Conservation (phyloP, 2,113 vertebrate genomes). For the Cettia cetti region DNA sequence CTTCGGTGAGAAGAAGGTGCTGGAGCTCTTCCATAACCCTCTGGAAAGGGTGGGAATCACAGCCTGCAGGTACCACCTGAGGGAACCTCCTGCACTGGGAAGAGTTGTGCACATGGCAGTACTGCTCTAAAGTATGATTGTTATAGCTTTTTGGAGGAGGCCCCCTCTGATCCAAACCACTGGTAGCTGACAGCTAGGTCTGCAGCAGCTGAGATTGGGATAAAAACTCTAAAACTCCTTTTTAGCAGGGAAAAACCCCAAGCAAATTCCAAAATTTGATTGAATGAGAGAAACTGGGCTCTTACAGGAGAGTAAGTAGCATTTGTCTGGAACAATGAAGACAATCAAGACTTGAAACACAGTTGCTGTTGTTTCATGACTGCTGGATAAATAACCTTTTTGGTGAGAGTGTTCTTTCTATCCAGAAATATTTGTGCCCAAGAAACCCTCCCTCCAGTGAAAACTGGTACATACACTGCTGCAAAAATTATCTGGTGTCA, state of each 20-base stretch:
- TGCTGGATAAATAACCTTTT: neutral
- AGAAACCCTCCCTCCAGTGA: neutral
- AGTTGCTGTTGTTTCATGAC: neutral
- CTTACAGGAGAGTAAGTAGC: neutral
- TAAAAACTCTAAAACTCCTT: neutral
- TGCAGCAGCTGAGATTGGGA: neutral
- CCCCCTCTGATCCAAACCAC: neutral
- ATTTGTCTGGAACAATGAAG: neutral
- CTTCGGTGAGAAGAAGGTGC: neutral
- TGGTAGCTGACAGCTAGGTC: neutral
- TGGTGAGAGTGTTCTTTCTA: neutral
- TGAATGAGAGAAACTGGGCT: neutral
- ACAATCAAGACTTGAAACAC: neutral
- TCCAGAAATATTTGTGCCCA: neutral
- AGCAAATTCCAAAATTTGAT: neutral
- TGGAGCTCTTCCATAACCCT: neutral
- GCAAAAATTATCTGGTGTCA: neutral
- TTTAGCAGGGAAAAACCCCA: neutral
- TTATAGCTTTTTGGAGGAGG: neutral
- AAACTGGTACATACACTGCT: neutral
- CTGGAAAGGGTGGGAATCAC: neutral
- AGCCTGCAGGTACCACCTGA: neutral
- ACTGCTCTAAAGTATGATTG: neutral
- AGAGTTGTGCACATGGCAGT: neutral
- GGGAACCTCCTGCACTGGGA: neutral